A percentile compares a stretch with the other conserved stretches of the same genome.
Evolutionary conservation across 2,888 invertebrate genomes (phyloP).

Genomic region (Rhagonycha fulva): DNA sequence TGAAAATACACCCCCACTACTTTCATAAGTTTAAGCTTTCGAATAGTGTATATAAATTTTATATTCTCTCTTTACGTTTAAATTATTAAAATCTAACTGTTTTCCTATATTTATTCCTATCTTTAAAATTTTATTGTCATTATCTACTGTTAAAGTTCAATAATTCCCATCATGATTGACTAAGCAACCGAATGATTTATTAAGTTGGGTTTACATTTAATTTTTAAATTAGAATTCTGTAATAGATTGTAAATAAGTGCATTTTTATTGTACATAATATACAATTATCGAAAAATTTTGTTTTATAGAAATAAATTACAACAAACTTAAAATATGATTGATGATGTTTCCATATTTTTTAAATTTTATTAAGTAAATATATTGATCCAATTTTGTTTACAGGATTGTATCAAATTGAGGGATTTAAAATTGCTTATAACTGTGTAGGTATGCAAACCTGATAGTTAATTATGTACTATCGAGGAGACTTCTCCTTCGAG

Average conservation of each 20-base stretch:
- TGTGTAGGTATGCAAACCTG: not conserved
- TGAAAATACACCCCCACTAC: slow-evolving; percentile 20
- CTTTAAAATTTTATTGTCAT: not conserved
- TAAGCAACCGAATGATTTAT: not conserved
- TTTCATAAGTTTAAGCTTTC: slow-evolving; percentile 2
- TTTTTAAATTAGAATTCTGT: not conserved
- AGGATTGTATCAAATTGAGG: not conserved
- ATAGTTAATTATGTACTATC: not conserved
- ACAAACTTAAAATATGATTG: too few species aligned
- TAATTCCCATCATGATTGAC: not conserved
- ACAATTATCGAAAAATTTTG: too few species aligned
- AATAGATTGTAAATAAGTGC: not conserved
- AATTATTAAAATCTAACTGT: not conserved
- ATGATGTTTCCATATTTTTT: too few species aligned
- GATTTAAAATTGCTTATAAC: too few species aligned
- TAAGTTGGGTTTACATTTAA: not conserved
- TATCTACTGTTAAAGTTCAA: slow-evolving; percentile 2
- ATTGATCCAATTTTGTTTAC: not conserved
- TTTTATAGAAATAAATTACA: too few species aligned
- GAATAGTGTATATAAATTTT: not conserved
- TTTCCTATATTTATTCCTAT: not conserved
- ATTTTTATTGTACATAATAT: not conserved
- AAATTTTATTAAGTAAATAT: not conserved
- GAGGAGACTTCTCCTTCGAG: not conserved
- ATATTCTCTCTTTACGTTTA: not conserved